Conservation (phyloP, 2,888 invertebrate genomes). For the Liopterus haemorrhoidalis region DNA sequence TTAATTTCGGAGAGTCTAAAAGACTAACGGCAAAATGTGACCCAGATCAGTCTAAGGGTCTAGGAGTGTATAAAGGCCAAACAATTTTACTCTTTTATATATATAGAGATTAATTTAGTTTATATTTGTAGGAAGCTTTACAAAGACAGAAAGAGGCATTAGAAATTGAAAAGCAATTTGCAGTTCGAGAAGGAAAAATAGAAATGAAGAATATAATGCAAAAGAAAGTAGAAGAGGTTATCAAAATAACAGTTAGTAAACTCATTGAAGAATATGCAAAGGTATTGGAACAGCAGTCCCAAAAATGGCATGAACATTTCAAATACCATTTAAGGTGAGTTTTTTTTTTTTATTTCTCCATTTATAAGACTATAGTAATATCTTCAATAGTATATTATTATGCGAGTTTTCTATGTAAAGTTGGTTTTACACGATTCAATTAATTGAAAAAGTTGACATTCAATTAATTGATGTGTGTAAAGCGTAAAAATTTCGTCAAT, state of each 20-base stretch:
- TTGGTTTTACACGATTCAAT: too few relatives aligned
- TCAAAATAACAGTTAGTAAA: constrained; percentile 34
- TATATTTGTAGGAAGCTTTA: constrained; percentile 28
- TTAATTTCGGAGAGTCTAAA: too few relatives aligned
- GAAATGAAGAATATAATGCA: constrained; percentile 24
- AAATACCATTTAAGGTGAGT: constrained; percentile 36
- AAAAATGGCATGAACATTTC: constrained; percentile 33
- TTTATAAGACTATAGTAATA: constrained; percentile 7
- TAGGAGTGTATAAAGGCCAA: too few relatives aligned
- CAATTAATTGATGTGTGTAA: too few relatives aligned
- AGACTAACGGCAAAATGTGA: too few relatives aligned
- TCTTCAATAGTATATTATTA: too few relatives aligned
- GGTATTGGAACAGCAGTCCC: constrained; percentile 37
- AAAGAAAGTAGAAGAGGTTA: constrained; percentile 33
- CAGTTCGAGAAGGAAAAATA: constrained; percentile 15
- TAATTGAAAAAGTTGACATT: too few relatives aligned
- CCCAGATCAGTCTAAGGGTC: too few relatives aligned
- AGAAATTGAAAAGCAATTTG: constrained; percentile 23
- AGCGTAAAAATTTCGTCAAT: too few relatives aligned
- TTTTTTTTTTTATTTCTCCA: constrained; percentile 5
- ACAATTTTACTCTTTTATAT: too few relatives aligned
- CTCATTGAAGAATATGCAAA: constrained; percentile 36
- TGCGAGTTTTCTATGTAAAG: too few relatives aligned
- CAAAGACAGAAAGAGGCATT: constrained; percentile 20
- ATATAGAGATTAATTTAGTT: not conserved